Conservation (phyloP, 2,113 vertebrate genomes). For the Nibea albiflora region DNA sequence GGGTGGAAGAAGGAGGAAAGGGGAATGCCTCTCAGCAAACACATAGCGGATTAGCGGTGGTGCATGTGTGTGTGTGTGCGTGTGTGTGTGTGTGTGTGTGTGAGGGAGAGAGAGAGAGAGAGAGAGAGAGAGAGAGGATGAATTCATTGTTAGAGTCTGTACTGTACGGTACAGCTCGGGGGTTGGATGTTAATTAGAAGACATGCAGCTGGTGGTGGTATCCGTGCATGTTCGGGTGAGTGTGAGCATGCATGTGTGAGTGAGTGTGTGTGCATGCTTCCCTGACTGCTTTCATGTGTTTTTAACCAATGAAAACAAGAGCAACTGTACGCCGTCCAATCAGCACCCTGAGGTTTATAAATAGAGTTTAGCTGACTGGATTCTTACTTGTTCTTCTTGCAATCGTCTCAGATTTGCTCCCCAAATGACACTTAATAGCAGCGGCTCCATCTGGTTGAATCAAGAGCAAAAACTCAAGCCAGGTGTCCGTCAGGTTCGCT, state of each 20-base stretch:
- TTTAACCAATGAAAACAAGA: conserved; percentile 71
- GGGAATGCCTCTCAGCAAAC: conserved; percentile 74
- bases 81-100: not conserved
- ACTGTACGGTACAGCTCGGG: conserved; percentile 66
- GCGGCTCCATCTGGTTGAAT: not conserved
- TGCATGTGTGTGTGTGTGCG: conserved; percentile 50
- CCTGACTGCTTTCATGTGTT: conserved; percentile 74
- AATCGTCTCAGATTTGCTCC: conserved; percentile 41
- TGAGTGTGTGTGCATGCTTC: not conserved
- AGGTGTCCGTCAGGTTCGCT: not conserved
- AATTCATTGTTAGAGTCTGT: conserved; percentile 66
- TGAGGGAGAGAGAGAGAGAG: too few relatives aligned
- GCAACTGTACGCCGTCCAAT: conserved; percentile 62
- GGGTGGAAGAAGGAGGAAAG: conserved; percentile 30
- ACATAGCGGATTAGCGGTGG: conserved; percentile 60
- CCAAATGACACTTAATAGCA: conserved; percentile 42
- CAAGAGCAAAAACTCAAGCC: conserved; percentile 25
- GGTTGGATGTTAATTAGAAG: conserved; percentile 73
- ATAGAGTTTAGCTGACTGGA: conserved; percentile 73
- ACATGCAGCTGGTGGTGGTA: conserved; percentile 59
- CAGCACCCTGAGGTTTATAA: conserved; percentile 74
- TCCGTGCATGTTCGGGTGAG: not conserved
- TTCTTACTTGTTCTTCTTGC: conserved; percentile 45
- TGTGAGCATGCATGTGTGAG: not conserved
- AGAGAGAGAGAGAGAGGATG: conserved; percentile 25